A percentile compares a stretch with the other conserved stretches of the same genome.
phyloP scores from a whole-genome alignment of 35 echinoderm and acorn worm genomes.

The Ptychodera flava region DNA sequence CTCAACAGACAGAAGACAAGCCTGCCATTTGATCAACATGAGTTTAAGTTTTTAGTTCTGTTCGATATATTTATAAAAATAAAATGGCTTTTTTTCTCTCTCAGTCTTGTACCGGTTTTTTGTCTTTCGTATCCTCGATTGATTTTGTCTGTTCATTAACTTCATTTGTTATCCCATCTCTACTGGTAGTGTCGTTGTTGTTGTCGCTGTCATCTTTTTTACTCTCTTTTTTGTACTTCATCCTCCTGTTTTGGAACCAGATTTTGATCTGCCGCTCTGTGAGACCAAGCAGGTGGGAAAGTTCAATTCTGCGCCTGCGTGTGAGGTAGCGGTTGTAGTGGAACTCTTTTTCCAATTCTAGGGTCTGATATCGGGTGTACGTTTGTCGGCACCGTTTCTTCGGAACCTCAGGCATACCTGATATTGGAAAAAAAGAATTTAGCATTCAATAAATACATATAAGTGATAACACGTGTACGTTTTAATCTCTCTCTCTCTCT shows the following conservation, averaged over 20 bases:
- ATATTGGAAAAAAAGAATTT: not conserved
- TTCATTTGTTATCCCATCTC: no score
- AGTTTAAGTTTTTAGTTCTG: not conserved
- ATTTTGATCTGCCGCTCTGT: constrained; percentile 99
- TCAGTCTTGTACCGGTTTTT: not conserved
- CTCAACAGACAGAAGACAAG: no score
- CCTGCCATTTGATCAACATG: not conserved
- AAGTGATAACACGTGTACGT: no score
- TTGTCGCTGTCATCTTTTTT: constrained; percentile 58
- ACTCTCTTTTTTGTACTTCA: constrained; percentile 99
- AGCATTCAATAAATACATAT: no score
- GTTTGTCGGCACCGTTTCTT: constrained; percentile 92
- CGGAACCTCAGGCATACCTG: not conserved
- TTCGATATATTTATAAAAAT: not conserved
- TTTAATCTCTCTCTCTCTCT: not conserved
- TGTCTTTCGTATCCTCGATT: not conserved
- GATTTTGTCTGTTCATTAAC: not conserved
- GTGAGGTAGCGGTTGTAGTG: constrained; percentile 94
- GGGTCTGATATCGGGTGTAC: constrained; percentile 95
- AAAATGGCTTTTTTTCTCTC: not conserved
- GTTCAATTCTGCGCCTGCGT: constrained; percentile 84
- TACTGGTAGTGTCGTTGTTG: not conserved
- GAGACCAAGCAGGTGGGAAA: constrained; percentile 73
- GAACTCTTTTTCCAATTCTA: constrained; percentile 97
- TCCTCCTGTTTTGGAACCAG: constrained; percentile 98